Evolutionary conservation across 2,888 invertebrate genomes (phyloP), one percentile per base, ranked within the genome.

Genomic region (Pimpla rufipes): DNA sequence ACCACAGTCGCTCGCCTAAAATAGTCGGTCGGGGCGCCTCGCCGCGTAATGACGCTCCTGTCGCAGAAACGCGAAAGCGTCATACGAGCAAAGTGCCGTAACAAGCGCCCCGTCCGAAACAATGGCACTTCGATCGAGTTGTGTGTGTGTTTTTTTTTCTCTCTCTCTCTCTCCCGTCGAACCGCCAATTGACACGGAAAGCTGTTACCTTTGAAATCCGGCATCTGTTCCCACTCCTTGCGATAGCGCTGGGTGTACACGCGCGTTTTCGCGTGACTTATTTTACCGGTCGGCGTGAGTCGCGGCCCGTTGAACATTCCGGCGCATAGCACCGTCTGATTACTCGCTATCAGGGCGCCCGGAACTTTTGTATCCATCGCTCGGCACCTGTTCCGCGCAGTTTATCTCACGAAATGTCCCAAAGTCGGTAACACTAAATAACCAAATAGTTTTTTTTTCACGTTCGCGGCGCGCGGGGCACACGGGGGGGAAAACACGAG

Each of bases 221-320:
- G 94, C 94, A 94, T 94, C 85, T 93, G 93, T 89, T 95, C 95
- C 95, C 95, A 95, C 85, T 95, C 95, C 86, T 94, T 93, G 18
- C 95, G 93, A 88, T 95, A 95, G 0, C 95, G 94, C 89, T 95
- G 95, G 79, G 94, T 95, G 85, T 95, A 95, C 89, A 93, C 93
- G 2, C 93, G 90, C 2, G 93, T 93, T 85, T 93, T 93, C 5
- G 93, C 93, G 85, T 92, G 91, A 85, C 93, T 93, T 82, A 93
- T 91, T 92, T 93, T 93, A 16, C 93, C 93, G 52, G 93, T 93
- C 37, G 93, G 93, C 18, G 93, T 93, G 16, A 91, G 88, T 70
- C 91, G 88, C 50, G 88, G 85, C 16, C 67, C 71, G 29, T 81
- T 73, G 68, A 75, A 83, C 40, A 85, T 68, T 81, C 83, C 85